Percentiles rank a stretch among this genome's conserved stretches.
These are phyloP conservation scores for Heteractis magnifica DNA, from an alignment of 92 coral and sea anemone species.

Conservation along the genomic window DNA sequence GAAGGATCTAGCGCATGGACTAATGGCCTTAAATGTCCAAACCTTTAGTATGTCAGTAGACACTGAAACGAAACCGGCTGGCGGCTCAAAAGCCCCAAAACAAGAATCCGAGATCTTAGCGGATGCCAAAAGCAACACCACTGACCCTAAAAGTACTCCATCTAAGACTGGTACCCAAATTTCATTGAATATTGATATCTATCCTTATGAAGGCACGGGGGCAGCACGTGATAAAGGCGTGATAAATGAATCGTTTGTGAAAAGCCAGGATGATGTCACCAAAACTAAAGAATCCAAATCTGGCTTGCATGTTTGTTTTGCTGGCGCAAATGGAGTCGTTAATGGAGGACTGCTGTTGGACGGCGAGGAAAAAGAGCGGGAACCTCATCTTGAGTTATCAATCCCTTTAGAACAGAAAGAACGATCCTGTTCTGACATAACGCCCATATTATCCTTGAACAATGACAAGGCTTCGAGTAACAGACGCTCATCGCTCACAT, in stretches of 20 bases:
- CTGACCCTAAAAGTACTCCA: conserved; percentile 7
- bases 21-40: conserved; percentile 54
- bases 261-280: background rate
- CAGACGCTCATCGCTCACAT: background rate
- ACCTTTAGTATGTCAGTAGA: conserved; percentile 41
- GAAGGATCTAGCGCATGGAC: conserved; percentile 51
- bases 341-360: conserved; percentile 17
- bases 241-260: conserved; percentile 7
- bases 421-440: conserved; percentile 20
- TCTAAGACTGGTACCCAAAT: conserved; percentile 13
- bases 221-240: conserved; percentile 16
- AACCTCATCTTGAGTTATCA: background rate
- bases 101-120: conserved; percentile 1
- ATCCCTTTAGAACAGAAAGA: conserved; percentile 9
- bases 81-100: background rate
- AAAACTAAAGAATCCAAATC: background rate
- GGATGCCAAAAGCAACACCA: conserved; percentile 16
- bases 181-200: conserved; percentile 20
- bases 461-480: background rate
- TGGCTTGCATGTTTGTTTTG: conserved; percentile 12
- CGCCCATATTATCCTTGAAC: background rate
- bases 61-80: background rate
- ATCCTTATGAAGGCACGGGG: conserved; percentile 6
- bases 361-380: background rate
- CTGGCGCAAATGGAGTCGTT: conserved; percentile 11